Base-by-base conservation (phyloP, 2,888 invertebrate species). In the Itoplectis maculator region DNA sequence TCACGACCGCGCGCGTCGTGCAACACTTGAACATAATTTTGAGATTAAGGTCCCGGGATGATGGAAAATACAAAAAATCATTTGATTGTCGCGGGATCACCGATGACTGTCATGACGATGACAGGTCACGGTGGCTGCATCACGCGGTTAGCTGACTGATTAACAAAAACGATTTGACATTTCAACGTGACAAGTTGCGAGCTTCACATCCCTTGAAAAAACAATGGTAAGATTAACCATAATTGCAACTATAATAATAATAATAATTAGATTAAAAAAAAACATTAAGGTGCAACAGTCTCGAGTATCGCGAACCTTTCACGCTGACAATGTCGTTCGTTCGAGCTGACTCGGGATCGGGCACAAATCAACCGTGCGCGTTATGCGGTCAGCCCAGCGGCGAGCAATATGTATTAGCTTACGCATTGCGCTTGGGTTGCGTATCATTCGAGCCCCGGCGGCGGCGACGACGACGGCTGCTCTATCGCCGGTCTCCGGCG, bases 361-460 rank as follows among this genome's bases (percentile, higher is more conserved):
- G 45, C 40, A 80, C 66, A 80, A 79, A 83, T 83, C 75, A 59
- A 79, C 59, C 2, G 5, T 18, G 74, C 70, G 76, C 49, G 75
- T 78, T 82, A 73, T 77, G 84, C 76, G 76, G 74, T 80, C 49
- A 61, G 73, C 51, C 68, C 49, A 73, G 56, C 70, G 80, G 72
- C 74, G 66, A 47, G 72, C 66, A 74, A 78, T 81, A 74, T 72
- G 77, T 75, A 84, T 84, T 79, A 42, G 78, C 78, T 82, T 79
- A 79, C 82, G 82, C 82, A 78, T 80, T 79, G 70, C 80, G 78
- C 65, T 75, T 13, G 73, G 83, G 59, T 84, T 84, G 76, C 79
- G 81, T 77, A 79, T 75, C 42, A 51, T 29, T 29, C 29, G 42
- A 42, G 13, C 45, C 47, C 54, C 40, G 42, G 54, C 63, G 69